Evolutionary conservation across 2,797 vertebrate genomes (phyloP).

Genomic region (Varecia variegata): DNA sequence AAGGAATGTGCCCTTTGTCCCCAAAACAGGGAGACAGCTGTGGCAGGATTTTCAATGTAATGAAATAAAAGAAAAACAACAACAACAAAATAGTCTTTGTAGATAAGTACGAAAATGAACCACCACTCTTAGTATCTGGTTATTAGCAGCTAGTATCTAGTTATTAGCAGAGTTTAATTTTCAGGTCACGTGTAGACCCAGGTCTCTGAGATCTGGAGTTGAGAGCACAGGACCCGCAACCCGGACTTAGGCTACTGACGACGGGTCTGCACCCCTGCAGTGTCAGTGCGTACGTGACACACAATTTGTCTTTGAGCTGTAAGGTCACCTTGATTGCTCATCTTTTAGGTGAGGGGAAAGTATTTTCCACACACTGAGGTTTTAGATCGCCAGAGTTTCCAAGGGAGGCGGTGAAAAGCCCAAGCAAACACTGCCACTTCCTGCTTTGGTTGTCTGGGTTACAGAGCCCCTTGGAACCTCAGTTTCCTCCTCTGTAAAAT

Average conservation of each 20-base stretch:
- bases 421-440: not conserved
- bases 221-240: constrained; percentile 59
- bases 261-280: not conserved
- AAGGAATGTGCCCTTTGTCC: not conserved
- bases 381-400: not conserved
- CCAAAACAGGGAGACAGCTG: not conserved
- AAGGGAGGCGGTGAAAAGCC: accelerated
- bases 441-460: not conserved
- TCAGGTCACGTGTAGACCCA: constrained; percentile 56
- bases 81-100: not conserved
- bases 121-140: accelerated
- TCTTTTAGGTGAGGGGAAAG: not conserved
- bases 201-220: not conserved
- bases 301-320: constrained; percentile 26
- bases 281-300: not conserved
- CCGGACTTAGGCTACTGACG: constrained; percentile 52
- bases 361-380: accelerated
- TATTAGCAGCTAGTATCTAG: not conserved
- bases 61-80: not conserved
- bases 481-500: not conserved
- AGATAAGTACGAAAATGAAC: not conserved
- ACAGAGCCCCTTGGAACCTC: not conserved
- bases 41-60: not conserved
- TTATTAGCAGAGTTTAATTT: constrained; percentile 59
- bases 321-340: constrained; percentile 32